Evolutionary conservation across 2,888 invertebrate genomes (phyloP).

Genomic region (Cantharis rustica): DNA sequence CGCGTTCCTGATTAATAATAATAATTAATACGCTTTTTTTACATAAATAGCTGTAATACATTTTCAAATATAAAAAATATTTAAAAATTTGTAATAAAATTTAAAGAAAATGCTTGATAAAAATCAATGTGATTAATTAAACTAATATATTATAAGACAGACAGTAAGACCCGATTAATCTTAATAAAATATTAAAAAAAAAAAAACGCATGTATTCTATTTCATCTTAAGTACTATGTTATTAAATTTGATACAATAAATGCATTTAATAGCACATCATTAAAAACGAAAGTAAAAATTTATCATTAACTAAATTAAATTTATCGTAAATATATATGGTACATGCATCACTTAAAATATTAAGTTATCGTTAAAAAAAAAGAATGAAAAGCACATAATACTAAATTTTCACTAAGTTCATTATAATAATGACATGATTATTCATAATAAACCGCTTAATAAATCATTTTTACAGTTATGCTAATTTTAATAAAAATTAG

Average conservation of each 20-base stretch:
- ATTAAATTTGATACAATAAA: background rate
- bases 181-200: background rate
- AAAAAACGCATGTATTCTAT: background rate
- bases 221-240: background rate
- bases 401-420: background rate
- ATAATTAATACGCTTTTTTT: background rate
- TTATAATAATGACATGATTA: no score
- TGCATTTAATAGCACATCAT: background rate
- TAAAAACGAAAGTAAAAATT: background rate
- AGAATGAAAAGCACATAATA: background rate
- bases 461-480: no score
- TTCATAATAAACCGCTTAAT: no score
- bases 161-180: background rate
- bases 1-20: background rate
- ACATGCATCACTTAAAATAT: background rate
- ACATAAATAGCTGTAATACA: background rate
- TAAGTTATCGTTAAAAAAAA: background rate
- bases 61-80: background rate
- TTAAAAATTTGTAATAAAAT: no score
- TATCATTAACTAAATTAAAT: background rate
- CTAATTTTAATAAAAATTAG: no score
- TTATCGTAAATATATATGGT: background rate
- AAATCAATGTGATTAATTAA: no score
- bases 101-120: no score
- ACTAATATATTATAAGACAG: no score